Base-by-base conservation (phyloP, 1,140 invertebrate genomes). In the Mycetomoellerius zeteki region DNA sequence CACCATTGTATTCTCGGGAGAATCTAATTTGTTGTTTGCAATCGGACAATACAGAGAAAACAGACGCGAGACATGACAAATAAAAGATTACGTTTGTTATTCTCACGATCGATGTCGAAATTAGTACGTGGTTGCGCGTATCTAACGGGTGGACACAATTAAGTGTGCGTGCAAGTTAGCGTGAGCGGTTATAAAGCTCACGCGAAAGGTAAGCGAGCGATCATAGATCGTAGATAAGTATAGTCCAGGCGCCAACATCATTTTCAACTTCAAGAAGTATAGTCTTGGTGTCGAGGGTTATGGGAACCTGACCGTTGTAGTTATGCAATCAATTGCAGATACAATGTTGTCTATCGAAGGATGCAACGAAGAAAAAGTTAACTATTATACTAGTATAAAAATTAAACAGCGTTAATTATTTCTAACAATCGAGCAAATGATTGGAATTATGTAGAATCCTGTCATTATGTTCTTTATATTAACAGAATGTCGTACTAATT, bases 211-310 rank as follows among this genome's bases (percentile, higher is more conserved):
- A 86, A 88, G 86, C 85, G 78, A 85, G 80, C 67, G 85, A 78
- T 87, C 84, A 72, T 91, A 84, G 86, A 90, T 91, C 76, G 58
- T 64, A 86, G 91, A 91, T 92, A 92, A 92, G 85, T 87, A 87
- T 65, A 91, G 86, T 88, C 73, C 80, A 86, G 84, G 88, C 73
- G 86, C 75, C 85, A 64, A 64, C 85, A 62, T 77, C 85, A 90
- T 92, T 91, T 82, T 65, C 87, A 88, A 37, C 62, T 81, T 81
- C 71, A 14, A 85, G 50, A 69, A 54, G 33, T 24, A 47, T 71
- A 50, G 56, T 50, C 71, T 67, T 65, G 65, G 21, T 69, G 65
- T 24, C 19, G 67, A 72, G 69, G 85, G 60, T 86, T 88, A 62
- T 90, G 87, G 84, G 84, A 90, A 90, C 62, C 73, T 86, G 75